Conservation (phyloP, 2,113 vertebrate species). For the Notarius lentiginosus region DNA sequence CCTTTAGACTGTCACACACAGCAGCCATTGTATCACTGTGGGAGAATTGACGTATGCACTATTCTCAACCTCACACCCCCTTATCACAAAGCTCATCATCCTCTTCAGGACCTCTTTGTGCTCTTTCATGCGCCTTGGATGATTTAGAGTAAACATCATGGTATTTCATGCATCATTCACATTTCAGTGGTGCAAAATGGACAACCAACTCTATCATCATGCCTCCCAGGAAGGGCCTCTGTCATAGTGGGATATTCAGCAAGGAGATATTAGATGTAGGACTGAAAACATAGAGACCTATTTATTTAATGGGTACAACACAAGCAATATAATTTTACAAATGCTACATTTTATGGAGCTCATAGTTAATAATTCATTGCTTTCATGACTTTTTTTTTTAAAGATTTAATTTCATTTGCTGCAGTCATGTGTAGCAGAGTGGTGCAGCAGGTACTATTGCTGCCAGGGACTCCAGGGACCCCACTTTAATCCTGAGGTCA, state of each 20-base stretch:
- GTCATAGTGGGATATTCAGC: background rate
- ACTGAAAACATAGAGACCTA: background rate
- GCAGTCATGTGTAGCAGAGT: background rate
- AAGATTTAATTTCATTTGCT: background rate
- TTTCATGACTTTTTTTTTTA: background rate
- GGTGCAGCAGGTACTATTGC: background rate
- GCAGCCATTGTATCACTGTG: background rate
- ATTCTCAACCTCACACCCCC: background rate
- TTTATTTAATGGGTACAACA: background rate
- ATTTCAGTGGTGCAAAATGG: conserved; percentile 42
- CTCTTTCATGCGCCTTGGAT: conserved; percentile 52
- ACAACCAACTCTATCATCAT: conserved; percentile 36
- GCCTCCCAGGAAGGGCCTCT: conserved; percentile 42
- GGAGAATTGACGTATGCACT: background rate
- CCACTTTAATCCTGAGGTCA: background rate
- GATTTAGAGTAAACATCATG: conserved; percentile 57
- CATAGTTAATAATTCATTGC: background rate
- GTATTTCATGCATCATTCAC: conserved; percentile 57
- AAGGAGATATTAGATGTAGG: background rate
- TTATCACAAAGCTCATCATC: conserved; percentile 35
- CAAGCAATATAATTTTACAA: background rate
- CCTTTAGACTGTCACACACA: background rate
- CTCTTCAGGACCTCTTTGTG: conserved; percentile 61
- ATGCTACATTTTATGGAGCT: background rate
- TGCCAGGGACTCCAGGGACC: background rate